Conservation (phyloP, 2,113 vertebrate species). For the Artemisiospiza belli region DNA sequence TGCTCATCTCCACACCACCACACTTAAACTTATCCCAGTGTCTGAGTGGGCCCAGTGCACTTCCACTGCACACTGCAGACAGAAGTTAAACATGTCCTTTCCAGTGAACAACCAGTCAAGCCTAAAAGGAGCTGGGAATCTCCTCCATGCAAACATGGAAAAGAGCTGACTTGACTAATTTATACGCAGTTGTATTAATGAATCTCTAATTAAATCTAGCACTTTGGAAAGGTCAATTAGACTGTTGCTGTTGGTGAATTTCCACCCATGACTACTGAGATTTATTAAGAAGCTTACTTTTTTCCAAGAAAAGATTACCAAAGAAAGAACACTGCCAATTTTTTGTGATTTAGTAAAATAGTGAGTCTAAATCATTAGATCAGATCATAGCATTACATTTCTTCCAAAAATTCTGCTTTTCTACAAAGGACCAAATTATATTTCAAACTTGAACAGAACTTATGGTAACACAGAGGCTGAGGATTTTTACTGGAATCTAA, state of each 20-base stretch:
- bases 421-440: background rate
- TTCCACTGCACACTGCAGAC: background rate
- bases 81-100: background rate
- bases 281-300: constrained; percentile 65
- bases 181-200: constrained; percentile 10
- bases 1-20: background rate
- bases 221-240: constrained; percentile 47
- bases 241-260: constrained; percentile 33
- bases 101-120: background rate
- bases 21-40: background rate
- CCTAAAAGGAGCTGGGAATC: background rate
- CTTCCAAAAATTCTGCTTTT: constrained; percentile 22
- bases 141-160: background rate
- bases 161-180: constrained; percentile 30
- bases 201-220: constrained; percentile 52
- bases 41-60: background rate
- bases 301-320: constrained; percentile 59
- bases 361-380: constrained; percentile 20
- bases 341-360: constrained; percentile 28
- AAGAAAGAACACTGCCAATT: constrained; percentile 8
- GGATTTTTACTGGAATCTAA: background rate
- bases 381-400: constrained; percentile 2
- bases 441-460: background rate
- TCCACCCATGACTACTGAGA: constrained; percentile 30
- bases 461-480: background rate